Evolutionary conservation across 1,140 invertebrate genomes (phyloP).

Genomic region (Dufourea novaeangliae): DNA sequence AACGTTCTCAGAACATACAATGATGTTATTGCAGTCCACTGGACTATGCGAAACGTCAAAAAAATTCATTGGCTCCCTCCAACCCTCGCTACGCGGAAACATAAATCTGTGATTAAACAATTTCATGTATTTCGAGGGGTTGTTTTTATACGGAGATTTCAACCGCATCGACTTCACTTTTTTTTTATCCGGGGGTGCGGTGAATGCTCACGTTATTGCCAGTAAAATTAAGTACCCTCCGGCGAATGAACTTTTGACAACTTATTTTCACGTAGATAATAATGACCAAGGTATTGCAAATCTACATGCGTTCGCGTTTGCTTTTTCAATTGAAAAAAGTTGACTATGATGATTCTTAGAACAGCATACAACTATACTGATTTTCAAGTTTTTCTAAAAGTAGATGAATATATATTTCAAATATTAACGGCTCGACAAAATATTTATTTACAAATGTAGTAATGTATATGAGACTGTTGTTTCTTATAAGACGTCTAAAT

Average conservation of each 20-base stretch:
- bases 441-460: too few relatives aligned
- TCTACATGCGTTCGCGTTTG: background rate
- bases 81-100: background rate
- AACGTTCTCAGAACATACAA: background rate
- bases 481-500: too few relatives aligned
- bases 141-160: background rate
- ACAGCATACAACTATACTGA: too few relatives aligned
- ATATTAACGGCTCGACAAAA: too few relatives aligned
- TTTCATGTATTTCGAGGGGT: background rate
- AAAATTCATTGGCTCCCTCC: background rate
- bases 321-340: too few relatives aligned
- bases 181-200: background rate
- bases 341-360: too few relatives aligned
- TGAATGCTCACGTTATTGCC: background rate
- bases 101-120: conserved; percentile 7
- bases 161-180: background rate
- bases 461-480: too few relatives aligned
- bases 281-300: background rate
- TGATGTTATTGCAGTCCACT: conserved; percentile 12
- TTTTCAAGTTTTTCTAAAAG: too few relatives aligned
- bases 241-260: background rate
- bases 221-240: background rate
- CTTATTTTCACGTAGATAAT: background rate
- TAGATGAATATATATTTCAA: too few relatives aligned
- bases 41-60: background rate